These are phyloP conservation scores for Lycopodina hypogea DNA, from an alignment of 37 sponge, comb jelly and placozoan genomes.

Conservation along the genomic window DNA sequence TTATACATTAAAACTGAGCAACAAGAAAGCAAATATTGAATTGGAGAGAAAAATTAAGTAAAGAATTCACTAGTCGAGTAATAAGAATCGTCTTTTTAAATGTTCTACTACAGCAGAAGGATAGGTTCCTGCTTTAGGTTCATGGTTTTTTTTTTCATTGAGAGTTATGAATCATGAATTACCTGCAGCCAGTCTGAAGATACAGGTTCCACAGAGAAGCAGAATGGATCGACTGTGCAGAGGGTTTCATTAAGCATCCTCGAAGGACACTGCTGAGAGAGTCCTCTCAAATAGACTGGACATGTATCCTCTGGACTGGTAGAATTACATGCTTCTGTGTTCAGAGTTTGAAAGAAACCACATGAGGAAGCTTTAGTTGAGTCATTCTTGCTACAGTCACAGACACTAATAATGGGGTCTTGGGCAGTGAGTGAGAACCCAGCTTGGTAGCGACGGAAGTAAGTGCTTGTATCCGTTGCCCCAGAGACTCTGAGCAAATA, in stretches of 20 bases:
- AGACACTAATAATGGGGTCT: conserved; percentile 35
- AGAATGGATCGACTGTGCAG: neutral
- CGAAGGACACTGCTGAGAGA: too few relatives aligned
- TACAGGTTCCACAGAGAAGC: conserved; percentile 3
- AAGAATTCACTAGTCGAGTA: too few relatives aligned
- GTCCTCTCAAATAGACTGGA: too few relatives aligned
- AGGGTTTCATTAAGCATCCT: too few relatives aligned
- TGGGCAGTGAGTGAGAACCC: conserved; percentile 28
- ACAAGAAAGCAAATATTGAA: too few relatives aligned
- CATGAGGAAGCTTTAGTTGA: neutral
- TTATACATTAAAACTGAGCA: too few relatives aligned
- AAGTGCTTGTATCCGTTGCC: neutral
- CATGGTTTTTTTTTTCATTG: too few relatives aligned
- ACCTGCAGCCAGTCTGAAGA: neutral
- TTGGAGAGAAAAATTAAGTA: too few relatives aligned
- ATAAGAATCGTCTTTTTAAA: too few relatives aligned
- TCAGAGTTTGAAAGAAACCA: neutral
- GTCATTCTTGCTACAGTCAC: conserved; percentile 11
- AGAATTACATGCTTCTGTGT: neutral
- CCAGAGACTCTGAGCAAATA: conserved; percentile 27
- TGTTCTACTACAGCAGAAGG: too few relatives aligned
- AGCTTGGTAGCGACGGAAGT: conserved; percentile 41
- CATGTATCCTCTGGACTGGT: neutral
- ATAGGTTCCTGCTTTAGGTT: too few relatives aligned
- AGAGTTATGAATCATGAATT: too few relatives aligned